Percentiles rank a stretch among this genome's conserved stretches.
These are phyloP conservation scores for Plecotus auritus DNA, from an alignment of 2,113 vertebrate genomes.

Conservation along the genomic window DNA sequence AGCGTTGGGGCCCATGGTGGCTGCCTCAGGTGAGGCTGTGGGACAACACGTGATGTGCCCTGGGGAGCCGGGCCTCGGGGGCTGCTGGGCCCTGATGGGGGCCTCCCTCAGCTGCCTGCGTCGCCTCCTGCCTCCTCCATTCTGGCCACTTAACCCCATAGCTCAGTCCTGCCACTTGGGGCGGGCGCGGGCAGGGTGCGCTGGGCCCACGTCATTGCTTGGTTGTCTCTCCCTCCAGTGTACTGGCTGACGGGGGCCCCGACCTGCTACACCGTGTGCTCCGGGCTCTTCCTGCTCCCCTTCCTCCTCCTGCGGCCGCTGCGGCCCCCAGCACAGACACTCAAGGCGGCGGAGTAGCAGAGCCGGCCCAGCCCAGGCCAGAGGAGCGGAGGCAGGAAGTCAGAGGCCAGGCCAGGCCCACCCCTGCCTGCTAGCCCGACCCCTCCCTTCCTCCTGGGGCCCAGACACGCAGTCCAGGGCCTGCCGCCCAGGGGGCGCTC, in stretches of 20 bases:
- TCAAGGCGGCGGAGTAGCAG: conserved; percentile 22
- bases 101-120: too few species aligned
- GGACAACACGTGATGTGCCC: not conserved
- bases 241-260: conserved; percentile 94
- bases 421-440: too few species aligned
- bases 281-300: conserved; percentile 87
- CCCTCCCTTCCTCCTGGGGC: too few species aligned
- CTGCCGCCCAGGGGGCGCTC: not conserved
- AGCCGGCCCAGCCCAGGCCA: not conserved
- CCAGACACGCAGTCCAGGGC: not conserved
- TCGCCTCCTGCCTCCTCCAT: fast-evolving
- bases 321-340: not conserved
- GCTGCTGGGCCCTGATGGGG: too few species aligned
- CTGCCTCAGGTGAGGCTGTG: conserved; percentile 85
- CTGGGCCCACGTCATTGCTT: not conserved
- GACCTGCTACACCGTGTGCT: conserved; percentile 86
- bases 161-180: not conserved
- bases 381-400: not conserved
- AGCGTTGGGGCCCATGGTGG: conserved; percentile 88
- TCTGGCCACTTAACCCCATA: fast-evolving
- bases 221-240: conserved; percentile 78
- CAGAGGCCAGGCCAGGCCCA: not conserved
- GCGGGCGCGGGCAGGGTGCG: fast-evolving
- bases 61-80: not conserved
- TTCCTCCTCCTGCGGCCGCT: conserved; percentile 80